Percentiles rank a stretch among this genome's conserved stretches.
These are phyloP conservation scores for Neodon shergylaensis DNA, from an alignment of 2,113 vertebrate genomes.

Conservation along the genomic window DNA sequence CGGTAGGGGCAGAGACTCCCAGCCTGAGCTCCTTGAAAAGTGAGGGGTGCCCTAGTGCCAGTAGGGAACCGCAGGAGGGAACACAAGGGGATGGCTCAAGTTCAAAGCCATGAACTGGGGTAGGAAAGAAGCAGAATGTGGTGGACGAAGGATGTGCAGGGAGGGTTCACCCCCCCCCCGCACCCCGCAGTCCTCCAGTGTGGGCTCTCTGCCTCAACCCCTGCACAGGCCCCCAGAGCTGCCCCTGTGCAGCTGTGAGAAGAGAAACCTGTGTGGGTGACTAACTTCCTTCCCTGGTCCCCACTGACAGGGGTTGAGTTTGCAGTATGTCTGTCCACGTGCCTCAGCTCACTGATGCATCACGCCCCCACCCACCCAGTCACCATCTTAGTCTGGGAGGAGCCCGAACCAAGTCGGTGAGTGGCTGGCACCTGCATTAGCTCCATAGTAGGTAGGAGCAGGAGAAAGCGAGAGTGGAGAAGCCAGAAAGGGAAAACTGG, in stretches of 20 bases:
- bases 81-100: not conserved
- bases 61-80: not conserved
- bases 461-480: not conserved
- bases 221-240: not conserved
- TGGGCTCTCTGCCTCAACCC: not conserved
- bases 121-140: not conserved
- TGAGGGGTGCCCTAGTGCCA: accelerated
- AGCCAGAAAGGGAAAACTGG: not conserved
- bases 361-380: not conserved
- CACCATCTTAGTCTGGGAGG: not conserved
- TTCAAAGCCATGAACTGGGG: not conserved
- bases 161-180: not conserved
- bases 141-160: not conserved
- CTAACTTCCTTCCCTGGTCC: too few species aligned
- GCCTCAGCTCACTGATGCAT: not conserved
- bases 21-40: not conserved
- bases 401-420: not conserved
- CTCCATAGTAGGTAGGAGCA: not conserved
- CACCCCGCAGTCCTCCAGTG: not conserved
- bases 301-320: not conserved
- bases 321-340: not conserved
- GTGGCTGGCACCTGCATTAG: not conserved
- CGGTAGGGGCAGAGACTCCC: accelerated
- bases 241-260: not conserved
- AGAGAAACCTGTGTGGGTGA: not conserved